These are phyloP conservation scores for Lasioglossum oenotherae DNA, from an alignment of 2,888 invertebrate species.

Conservation along the genomic window DNA sequence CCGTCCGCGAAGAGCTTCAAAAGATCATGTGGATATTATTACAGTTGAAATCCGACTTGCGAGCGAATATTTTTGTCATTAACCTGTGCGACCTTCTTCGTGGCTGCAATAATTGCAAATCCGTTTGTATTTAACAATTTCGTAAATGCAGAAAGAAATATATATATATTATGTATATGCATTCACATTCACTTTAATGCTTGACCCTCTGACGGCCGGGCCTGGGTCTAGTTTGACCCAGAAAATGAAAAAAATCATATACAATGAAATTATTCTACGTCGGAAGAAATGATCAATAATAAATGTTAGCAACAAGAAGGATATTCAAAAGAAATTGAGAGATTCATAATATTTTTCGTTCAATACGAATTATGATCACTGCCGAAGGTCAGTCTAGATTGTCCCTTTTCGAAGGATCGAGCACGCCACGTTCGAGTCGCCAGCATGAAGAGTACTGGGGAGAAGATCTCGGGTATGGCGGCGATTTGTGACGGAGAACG, in stretches of 20 bases:
- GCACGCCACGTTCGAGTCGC: background rate
- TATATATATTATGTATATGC: background rate
- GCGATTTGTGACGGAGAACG: background rate
- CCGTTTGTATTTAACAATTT: background rate
- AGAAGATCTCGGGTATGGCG: background rate
- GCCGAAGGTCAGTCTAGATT: too few species aligned
- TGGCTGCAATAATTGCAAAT: background rate
- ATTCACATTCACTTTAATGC: background rate
- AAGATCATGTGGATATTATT: background rate
- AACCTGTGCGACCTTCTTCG: background rate
- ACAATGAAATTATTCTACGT: too few species aligned
- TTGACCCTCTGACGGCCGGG: background rate
- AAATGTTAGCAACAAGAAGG: background rate
- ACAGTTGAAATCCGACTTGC: background rate
- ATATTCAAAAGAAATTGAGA: background rate
- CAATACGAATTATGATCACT: background rate
- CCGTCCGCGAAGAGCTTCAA: background rate
- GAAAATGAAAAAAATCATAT: too few species aligned
- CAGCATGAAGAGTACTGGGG: too few species aligned
- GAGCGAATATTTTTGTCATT: background rate
- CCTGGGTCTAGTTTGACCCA: too few species aligned
- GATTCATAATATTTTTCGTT: background rate
- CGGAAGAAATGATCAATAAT: too few species aligned
- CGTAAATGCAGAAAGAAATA: background rate
- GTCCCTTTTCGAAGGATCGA: background rate